Evolutionary conservation across 2,113 vertebrate species (phyloP), one percentile per base, ranked within the genome.

Genomic region (Sprattus sprattus): DNA sequence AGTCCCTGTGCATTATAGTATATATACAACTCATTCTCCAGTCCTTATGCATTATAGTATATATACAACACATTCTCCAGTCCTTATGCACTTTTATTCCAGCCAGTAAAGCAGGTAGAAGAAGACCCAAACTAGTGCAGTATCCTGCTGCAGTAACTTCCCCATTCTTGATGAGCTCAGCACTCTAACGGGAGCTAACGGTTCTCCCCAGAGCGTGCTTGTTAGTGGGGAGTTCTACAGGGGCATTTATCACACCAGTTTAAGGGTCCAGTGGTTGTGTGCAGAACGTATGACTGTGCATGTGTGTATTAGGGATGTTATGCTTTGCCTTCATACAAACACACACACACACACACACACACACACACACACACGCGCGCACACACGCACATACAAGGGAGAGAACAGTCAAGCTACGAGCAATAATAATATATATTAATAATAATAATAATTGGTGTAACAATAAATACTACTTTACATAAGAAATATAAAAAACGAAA

Each of bases 141-240:
- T 88, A 25, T 85, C 82, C 39, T 49, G 18, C 60, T 67, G 46
- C 82, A 54, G 82, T 45, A 52, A 50, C 47, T 44, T 13, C 67
- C 4, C 82, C 5, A 3, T 32, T 87, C 45, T 32, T 86, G 82
- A 54, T 86, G 47, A 88, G 25, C 84, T 88, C 89, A 88, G 84
- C 87, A 82, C 7, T 83, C 78, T 13, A 22, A 39, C 39, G 39
- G 39, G 47, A 39, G 71, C 28, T 78, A 5, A 32, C 25, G 15
- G 4, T 75, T 32, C 28, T 75, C 67, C 39, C 28, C 28, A 11
- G 71, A 32, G 32, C 71, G 1, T 25, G 71, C 71, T 39, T 78
- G 71, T 78, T 78, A 78, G 71, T 15, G 71, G 20, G 16, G 32
- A 11, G 2, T 20, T 32, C 25, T 13, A 32, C 28, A 78, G 13